Evolutionary conservation across 2,797 vertebrate species (phyloP).

Genomic region (Halcyon leucocephala): DNA sequence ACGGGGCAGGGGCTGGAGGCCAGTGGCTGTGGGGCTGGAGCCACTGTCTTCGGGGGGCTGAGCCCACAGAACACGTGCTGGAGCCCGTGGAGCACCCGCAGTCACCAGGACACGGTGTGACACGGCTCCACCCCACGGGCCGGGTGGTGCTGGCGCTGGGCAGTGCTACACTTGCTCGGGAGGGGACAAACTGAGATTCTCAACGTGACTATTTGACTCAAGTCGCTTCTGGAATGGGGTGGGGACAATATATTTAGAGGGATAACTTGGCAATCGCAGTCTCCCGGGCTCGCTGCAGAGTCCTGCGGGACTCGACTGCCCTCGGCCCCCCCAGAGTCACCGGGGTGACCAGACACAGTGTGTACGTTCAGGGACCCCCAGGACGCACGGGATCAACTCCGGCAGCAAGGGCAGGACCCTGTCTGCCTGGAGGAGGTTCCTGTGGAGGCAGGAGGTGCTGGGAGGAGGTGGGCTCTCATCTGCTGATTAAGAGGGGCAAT

Average conservation of each 20-base stretch:
- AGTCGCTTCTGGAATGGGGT: not conserved
- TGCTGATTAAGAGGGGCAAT: not conserved
- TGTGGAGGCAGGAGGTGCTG: not conserved
- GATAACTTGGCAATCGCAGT: not conserved
- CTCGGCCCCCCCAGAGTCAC: not conserved
- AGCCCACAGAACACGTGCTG: not conserved
- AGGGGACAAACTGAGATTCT: not conserved
- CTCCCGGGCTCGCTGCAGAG: not conserved
- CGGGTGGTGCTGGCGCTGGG: too few species aligned
- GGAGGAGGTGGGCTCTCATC: not conserved
- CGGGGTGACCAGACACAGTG: not conserved
- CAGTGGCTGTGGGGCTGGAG: too few species aligned
- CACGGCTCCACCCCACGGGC: too few species aligned
- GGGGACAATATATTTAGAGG: not conserved
- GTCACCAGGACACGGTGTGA: too few species aligned
- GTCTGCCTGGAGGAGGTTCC: not conserved
- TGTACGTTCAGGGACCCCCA: not conserved
- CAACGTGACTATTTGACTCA: fast-evolving
- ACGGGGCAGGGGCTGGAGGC: too few species aligned
- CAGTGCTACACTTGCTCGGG: fast-evolving
- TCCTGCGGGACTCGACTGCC: not conserved
- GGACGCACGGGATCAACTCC: not conserved
- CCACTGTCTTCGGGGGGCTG: too few species aligned
- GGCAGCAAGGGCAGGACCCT: not conserved
- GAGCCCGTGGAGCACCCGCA: not conserved